A percentile compares a stretch with the other conserved stretches of the same genome.
Conservation (phyloP, 2,888 invertebrate species). For the Lagria hirta region DNA sequence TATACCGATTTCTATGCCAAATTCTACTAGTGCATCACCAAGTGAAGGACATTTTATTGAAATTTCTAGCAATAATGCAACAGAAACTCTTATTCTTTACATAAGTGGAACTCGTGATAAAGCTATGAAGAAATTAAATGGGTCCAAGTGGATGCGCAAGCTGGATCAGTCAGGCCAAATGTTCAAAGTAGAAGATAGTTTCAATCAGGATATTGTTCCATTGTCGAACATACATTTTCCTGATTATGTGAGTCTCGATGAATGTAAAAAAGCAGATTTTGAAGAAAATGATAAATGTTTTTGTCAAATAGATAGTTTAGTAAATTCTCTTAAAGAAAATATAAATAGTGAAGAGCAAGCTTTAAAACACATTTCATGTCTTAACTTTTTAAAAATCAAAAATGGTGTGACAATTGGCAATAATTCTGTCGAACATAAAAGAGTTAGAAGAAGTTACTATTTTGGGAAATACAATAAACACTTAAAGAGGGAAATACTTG, state of each 20-base stretch:
- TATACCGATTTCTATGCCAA: conserved; percentile 16
- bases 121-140: conserved; percentile 15
- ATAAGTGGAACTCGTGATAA: conserved; percentile 7
- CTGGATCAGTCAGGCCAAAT: conserved; percentile 1
- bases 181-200: background rate
- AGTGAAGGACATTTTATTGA: conserved; percentile 2
- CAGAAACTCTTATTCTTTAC: conserved; percentile 15
- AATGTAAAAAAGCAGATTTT: conserved; percentile 38
- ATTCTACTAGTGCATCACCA: background rate
- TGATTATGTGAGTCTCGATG: conserved; percentile 17
- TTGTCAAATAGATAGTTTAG: conserved; percentile 38
- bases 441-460: conserved; percentile 39
- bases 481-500: conserved; percentile 22
- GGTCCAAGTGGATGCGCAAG: conserved; percentile 16
- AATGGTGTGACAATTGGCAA: conserved; percentile 34
- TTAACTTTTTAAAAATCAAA: conserved; percentile 25
- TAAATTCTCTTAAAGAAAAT: conserved; percentile 12
- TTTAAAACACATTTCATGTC: conserved; percentile 13
- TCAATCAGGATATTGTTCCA: background rate
- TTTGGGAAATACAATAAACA: conserved; percentile 27
- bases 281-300: conserved; percentile 37
- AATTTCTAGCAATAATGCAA: conserved; percentile 8
- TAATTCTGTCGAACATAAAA: conserved; percentile 29
- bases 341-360: conserved; percentile 3
- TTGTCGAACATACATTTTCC: conserved; percentile 7